Conservation (phyloP, 2,797 vertebrate genomes). For the Sandelia bainsii region DNA sequence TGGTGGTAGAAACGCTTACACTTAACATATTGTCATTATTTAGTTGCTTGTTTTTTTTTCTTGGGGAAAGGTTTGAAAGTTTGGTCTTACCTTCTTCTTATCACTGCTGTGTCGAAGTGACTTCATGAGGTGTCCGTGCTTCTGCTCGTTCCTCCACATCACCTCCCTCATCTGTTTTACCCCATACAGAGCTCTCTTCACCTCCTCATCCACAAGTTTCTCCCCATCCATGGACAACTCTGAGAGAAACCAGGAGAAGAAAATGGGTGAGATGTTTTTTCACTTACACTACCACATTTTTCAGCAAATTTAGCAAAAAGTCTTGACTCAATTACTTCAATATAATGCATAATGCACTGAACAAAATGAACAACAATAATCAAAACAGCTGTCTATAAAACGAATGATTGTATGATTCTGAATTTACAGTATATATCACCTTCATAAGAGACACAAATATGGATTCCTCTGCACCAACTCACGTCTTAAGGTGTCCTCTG, state of each 20-base stretch:
- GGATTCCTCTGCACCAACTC: constrained; percentile 42
- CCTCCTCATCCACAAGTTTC: constrained; percentile 86
- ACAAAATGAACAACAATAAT: neutral
- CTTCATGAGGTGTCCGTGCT: constrained; percentile 90
- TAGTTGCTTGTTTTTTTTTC: too few relatives aligned
- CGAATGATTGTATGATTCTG: neutral
- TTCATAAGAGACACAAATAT: neutral
- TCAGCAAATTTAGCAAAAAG: neutral
- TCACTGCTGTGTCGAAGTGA: constrained; percentile 89
- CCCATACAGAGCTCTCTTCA: constrained; percentile 89
- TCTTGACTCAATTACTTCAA: neutral
- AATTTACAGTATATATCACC: neutral
- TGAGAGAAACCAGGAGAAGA: constrained; percentile 61
- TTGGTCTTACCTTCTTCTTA: constrained; percentile 87
- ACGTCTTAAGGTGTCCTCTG: constrained; percentile 86
- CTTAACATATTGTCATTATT: neutral
- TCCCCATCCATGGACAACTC: constrained; percentile 87
- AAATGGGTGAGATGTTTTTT: constrained; percentile 2
- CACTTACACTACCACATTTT: neutral
- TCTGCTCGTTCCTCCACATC: constrained; percentile 91
- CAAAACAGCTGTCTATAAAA: neutral
- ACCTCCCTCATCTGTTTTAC: constrained; percentile 92
- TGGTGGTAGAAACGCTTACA: constrained; percentile 58
- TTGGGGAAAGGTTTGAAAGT: fast-evolving
- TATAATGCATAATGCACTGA: neutral